Base-by-base conservation (phyloP, 2,113 vertebrate species). In the Chrysemys picta region DNA sequence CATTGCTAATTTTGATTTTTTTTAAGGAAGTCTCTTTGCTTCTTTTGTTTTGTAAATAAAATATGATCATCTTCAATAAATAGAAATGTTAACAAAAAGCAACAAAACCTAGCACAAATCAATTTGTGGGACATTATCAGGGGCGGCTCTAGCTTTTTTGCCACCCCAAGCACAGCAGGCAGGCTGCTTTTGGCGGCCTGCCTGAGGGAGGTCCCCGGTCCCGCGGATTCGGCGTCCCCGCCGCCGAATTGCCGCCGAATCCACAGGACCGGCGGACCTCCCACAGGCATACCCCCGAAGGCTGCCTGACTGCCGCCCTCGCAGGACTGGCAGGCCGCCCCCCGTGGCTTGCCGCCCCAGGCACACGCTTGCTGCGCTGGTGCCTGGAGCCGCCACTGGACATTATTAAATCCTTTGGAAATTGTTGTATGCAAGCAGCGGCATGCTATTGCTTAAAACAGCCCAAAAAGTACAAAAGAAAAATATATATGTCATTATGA, bases 401-500 rank as follows among this genome's bases (percentile, higher is more conserved):
- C 80, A 42, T 25, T 8, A 65, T 2, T 84, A 50, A 6, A 11
- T 50, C 5, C 8, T 92, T 62, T 76, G 1, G 10, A 49, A 72
- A 21, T 38, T 72, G 31, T 38, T 38, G 65, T 22, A 72, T 72
- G 35, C 35, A 72, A 72, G 65, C 31, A 10, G n/a, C 10, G 8
- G n/a, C n/a, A 38, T 72, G 35, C 35, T 49, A 25, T 59, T 80
- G 45, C 6, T 95, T 85, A 53, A 6, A 88, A 62, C 9, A 38
- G 4, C 13, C 84, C 47, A 6, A 92, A 92, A 92, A 80, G 6
- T 50, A 3, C 17, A 91, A 87, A 92, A 85, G 13, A 78, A 93
- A 72, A 81, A 76, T 22, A 19, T 3, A 21, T 2, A 8, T 9
- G 3, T 53, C 19, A 52, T 82, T 42, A 52, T 0, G 0, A 75